Base-by-base conservation (phyloP, 2,113 vertebrate species). In the Polyodon spathula region DNA sequence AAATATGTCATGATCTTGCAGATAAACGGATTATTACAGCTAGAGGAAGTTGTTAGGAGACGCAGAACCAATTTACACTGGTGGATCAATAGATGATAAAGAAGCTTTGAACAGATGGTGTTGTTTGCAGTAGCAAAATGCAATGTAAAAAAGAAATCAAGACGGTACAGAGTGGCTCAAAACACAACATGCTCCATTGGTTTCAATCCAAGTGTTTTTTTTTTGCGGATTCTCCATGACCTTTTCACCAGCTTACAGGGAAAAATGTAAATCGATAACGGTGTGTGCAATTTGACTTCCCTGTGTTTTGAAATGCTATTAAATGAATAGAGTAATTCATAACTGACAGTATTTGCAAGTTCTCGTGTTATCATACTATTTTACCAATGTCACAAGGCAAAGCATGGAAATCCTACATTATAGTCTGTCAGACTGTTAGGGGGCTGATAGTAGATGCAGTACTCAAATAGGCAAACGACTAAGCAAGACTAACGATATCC, bases 121-220 rank as follows among this genome's bases (percentile, higher is more conserved):
- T 80, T 74, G 77, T 79, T 75, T 76, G 46, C 61, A 70, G 15
- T 65, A 54, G 53, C 63, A 71, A 62, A 68, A 70, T 67, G 59
- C 68, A 72, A 72, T 58, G 58, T n/a, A 60, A n/a, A 63, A 60
- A 37, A 42, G 65, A 37, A 59, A 46, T 48, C 6, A 61, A n/a
- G n/a, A n/a, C n/a, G n/a, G n/a, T n/a, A n/a, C n/a, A n/a, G n/a
- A n/a, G n/a, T n/a, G n/a, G n/a, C n/a, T n/a, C n/a, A n/a, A n/a
- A 71, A 69, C 73, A n/a, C n/a, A n/a, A n/a, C 78, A 84, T 75
- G 73, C 74, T 51, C 63, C 78, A 85, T 86, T 70, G 80, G 84
- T 80, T 79, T 57, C 56, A 70, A 63, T 58, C 61, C 37, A 38
- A 39, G n/a, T n/a, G n/a, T 54, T 67, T 64, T 14, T 54, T 17